A percentile compares a stretch with the other conserved stretches of the same genome.
phyloP scores from a whole-genome alignment of 1,140 invertebrate genomes.

The Tetramorium parvispinum region DNA sequence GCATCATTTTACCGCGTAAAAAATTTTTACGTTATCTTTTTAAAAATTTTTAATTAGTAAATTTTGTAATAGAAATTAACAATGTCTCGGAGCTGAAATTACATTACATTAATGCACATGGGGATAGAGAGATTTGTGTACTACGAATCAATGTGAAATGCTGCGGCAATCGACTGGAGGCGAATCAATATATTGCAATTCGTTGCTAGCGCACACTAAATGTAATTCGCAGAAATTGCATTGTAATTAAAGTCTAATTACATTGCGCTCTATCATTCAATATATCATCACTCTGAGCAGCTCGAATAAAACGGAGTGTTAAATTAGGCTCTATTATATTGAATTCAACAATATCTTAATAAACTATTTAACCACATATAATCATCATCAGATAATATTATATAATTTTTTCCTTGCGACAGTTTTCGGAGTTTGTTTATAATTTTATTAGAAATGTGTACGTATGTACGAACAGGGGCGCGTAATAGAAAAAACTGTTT shows the following conservation, averaged over 20 bases:
- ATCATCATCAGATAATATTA: constrained; percentile 16
- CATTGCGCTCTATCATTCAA: constrained; percentile 8
- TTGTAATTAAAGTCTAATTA: constrained; percentile 29
- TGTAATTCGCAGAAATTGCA: constrained; percentile 23
- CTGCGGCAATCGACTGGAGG: neutral
- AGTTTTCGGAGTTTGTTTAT: neutral
- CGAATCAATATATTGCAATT: neutral
- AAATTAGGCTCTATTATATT: constrained; percentile 34
- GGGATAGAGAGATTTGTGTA: neutral
- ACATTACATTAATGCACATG: neutral
- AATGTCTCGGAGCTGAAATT: neutral
- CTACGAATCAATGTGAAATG: neutral
- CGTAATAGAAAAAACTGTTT: neutral
- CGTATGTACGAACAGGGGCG: neutral
- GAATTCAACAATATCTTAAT: constrained; percentile 23
- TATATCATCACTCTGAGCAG: constrained; percentile 28
- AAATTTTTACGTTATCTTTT: neutral
- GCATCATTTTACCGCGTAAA: too few species aligned
- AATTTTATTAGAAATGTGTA: neutral
- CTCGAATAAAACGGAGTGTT: neutral
- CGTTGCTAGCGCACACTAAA: neutral
- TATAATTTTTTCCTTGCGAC: neutral
- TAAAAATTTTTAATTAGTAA: neutral
- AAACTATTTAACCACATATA: constrained; percentile 19
- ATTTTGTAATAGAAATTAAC: neutral